phyloP scores from a whole-genome alignment of 2,113 vertebrate genomes.

The Chelonoidis abingdonii region DNA sequence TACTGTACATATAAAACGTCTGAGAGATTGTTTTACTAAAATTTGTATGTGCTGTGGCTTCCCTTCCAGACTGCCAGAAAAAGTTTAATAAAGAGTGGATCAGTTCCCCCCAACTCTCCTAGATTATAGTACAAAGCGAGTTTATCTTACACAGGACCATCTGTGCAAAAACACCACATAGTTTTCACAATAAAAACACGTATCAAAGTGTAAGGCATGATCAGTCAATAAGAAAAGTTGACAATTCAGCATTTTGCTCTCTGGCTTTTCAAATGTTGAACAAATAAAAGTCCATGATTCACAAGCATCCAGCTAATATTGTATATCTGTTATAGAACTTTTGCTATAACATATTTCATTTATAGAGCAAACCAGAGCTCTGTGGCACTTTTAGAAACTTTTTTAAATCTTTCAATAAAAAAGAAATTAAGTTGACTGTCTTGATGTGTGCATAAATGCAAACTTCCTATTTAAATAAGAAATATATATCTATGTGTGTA shows the following conservation, averaged over 20 bases:
- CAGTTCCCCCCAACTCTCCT: not conserved
- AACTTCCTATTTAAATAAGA: not conserved
- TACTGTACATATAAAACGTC: not conserved
- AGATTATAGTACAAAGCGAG: conserved; percentile 38
- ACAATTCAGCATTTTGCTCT: not conserved
- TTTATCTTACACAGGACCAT: not conserved
- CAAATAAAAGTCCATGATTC: not conserved
- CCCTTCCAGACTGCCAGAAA: conserved; percentile 30
- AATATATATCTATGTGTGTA: not conserved
- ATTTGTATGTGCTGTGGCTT: not conserved
- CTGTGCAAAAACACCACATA: conserved; percentile 4
- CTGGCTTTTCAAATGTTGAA: not conserved
- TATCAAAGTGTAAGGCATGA: not conserved
- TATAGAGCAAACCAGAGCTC: not conserved
- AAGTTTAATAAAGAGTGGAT: conserved; percentile 6
- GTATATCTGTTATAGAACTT: not conserved
- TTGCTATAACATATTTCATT: not conserved
- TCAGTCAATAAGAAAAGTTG: conserved; percentile 31
- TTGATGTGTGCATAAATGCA: not conserved
- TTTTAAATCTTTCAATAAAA: not conserved
- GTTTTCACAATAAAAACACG: not conserved
- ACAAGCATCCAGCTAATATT: not conserved
- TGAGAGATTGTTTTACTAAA: conserved; percentile 45
- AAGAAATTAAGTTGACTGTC: not conserved
- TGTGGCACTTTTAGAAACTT: fast-evolving